These are phyloP conservation scores for Labrus mixtus DNA, from an alignment of 2,113 vertebrate species.

Conservation along the genomic window DNA sequence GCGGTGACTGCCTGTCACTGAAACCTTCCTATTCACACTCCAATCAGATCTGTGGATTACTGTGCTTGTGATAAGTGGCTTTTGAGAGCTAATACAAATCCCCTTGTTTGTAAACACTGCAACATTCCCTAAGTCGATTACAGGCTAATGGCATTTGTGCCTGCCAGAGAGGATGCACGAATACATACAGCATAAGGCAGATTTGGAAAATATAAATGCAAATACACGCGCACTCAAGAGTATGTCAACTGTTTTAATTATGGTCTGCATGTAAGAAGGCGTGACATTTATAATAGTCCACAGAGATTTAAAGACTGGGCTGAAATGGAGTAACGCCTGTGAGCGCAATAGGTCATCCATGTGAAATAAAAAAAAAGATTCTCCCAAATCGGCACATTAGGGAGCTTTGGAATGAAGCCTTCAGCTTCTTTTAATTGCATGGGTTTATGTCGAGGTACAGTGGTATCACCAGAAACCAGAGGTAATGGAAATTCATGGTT, in stretches of 20 bases:
- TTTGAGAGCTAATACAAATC: conserved; percentile 73
- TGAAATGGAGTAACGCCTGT: conserved; percentile 25
- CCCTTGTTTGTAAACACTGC: conserved; percentile 76
- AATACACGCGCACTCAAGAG: neutral
- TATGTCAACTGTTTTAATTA: conserved; percentile 40
- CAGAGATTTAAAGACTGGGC: conserved; percentile 15
- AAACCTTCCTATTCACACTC: conserved; percentile 39
- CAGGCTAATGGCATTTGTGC: conserved; percentile 66
- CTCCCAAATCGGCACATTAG: conserved; percentile 11
- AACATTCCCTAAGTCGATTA: conserved; percentile 73
- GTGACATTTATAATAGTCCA: conserved; percentile 42
- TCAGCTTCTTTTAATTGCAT: conserved; percentile 45
- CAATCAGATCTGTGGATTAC: conserved; percentile 75
- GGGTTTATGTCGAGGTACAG: conserved; percentile 19
- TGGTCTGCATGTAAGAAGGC: conserved; percentile 29
- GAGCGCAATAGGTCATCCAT: conserved; percentile 29
- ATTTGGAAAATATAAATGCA: conserved; percentile 35
- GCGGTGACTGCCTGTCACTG: conserved; percentile 1
- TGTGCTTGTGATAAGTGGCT: conserved; percentile 71
- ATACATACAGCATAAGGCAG: conserved; percentile 9
- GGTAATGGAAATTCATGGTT: conserved; percentile 9
- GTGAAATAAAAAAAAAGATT: conserved; percentile 16
- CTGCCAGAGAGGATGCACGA: conserved; percentile 24
- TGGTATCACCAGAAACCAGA: neutral
- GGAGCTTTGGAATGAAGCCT: conserved; percentile 28